Evolutionary conservation across 2,113 vertebrate genomes (phyloP).

Genomic region (Pantherophis guttatus): DNA sequence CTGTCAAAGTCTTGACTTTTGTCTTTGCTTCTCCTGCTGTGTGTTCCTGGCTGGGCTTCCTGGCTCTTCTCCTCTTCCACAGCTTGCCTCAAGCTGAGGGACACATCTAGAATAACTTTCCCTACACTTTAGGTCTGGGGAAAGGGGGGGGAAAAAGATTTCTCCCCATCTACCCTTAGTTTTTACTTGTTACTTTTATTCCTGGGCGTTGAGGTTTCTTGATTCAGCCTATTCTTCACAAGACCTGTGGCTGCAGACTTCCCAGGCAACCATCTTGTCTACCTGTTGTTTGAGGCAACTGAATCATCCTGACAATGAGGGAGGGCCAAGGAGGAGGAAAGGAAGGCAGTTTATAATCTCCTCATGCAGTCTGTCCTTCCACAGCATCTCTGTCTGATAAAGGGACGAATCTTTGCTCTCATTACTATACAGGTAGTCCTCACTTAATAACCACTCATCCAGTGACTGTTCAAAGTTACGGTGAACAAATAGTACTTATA

Average conservation of each 20-base stretch:
- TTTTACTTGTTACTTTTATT: not conserved
- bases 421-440: not conserved
- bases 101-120: not conserved
- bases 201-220: not conserved
- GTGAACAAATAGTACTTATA: not conserved
- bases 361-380: not conserved
- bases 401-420: not conserved
- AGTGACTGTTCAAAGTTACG: not conserved
- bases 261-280: not conserved
- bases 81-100: not conserved
- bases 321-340: not conserved
- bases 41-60: not conserved
- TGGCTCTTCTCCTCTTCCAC: not conserved
- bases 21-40: not conserved
- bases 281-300: not conserved
- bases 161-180: not conserved
- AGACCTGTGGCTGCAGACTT: not conserved
- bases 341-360: not conserved
- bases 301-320: not conserved
- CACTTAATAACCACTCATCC: not conserved
- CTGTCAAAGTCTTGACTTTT: not conserved
- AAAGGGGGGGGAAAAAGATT: not conserved
- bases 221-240: not conserved
- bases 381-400: not conserved
- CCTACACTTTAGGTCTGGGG: not conserved